A percentile compares a stretch with the other conserved stretches of the same genome.
phyloP scores from a whole-genome alignment of 2,797 vertebrate genomes.

The Taenioides sp. region DNA sequence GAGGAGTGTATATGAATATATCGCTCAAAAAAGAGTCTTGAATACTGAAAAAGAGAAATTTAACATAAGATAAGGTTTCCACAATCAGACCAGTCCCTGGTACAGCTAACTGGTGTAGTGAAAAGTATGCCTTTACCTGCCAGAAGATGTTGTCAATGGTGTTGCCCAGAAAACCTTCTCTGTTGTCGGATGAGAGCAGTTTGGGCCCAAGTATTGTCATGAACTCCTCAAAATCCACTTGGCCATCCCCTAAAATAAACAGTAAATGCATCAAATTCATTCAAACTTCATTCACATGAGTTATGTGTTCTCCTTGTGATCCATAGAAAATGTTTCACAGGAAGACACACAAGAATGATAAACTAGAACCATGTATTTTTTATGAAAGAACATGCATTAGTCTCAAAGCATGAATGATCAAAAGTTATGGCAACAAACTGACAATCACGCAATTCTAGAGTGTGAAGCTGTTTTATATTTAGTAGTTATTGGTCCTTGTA shows the following conservation, averaged over 20 bases:
- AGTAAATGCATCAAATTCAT: not conserved
- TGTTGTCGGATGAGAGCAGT: conserved; percentile 89
- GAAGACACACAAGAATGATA: no score
- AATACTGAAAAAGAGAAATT: not conserved
- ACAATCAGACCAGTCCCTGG: not conserved
- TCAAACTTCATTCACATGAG: not conserved
- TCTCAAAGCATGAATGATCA: no score
- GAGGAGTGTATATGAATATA: not conserved
- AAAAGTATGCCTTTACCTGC: conserved; percentile 80
- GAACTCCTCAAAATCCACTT: conserved; percentile 96
- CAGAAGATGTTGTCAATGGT: conserved; percentile 98
- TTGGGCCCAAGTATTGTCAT: conserved; percentile 97
- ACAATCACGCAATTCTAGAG: no score
- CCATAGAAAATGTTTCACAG: no score
- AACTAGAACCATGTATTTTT: no score
- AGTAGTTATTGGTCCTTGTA: not conserved
- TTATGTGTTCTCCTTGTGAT: not conserved
- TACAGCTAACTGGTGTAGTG: not conserved
- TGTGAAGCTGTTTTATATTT: not conserved
- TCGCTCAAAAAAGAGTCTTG: not conserved
- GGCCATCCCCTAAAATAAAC: conserved; percentile 83
- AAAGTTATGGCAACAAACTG: no score
- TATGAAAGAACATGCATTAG: no score
- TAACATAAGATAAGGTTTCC: not conserved
- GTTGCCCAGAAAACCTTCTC: conserved; percentile 92